These are phyloP conservation scores for Engystomops pustulosus DNA, from an alignment of 2,113 vertebrate genomes.

Conservation along the genomic window DNA sequence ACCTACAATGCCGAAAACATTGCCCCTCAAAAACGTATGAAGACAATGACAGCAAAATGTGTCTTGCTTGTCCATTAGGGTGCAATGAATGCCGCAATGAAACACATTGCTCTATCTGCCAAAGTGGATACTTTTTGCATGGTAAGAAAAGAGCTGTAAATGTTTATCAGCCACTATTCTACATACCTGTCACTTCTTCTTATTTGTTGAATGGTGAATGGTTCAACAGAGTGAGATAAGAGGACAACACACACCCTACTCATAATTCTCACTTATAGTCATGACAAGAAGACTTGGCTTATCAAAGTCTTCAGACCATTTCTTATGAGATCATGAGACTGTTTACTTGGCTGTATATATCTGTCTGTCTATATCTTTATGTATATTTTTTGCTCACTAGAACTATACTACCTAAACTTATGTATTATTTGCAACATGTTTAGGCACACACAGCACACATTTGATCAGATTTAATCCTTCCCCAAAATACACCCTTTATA, in stretches of 20 bases:
- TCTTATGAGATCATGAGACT: neutral
- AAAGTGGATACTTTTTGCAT: conserved; percentile 73
- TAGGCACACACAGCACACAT: too few relatives aligned
- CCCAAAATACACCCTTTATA: too few relatives aligned
- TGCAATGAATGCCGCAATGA: conserved; percentile 76
- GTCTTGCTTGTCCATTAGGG: conserved; percentile 70
- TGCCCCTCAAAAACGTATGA: conserved; percentile 77
- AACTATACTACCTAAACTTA: too few relatives aligned
- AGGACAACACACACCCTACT: conserved; percentile 4
- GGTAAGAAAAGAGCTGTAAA: conserved; percentile 65
- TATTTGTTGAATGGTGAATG: conserved; percentile 42
- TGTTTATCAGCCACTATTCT: neutral
- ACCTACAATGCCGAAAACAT: conserved; percentile 76
- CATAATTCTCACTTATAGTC: neutral
- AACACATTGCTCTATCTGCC: conserved; percentile 73
- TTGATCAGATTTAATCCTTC: too few relatives aligned
- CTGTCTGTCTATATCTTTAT: too few relatives aligned
- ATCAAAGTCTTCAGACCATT: neutral
- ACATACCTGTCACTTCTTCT: conserved; percentile 22
- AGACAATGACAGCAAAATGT: conserved; percentile 68
- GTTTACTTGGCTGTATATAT: too few relatives aligned
- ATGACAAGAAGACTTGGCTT: neutral
- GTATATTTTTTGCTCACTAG: too few relatives aligned
- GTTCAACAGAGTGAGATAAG: conserved; percentile 16
- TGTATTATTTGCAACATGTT: too few relatives aligned